Evolutionary conservation across 2,797 vertebrate genomes (phyloP).

Genomic region (Halcyon badia): DNA sequence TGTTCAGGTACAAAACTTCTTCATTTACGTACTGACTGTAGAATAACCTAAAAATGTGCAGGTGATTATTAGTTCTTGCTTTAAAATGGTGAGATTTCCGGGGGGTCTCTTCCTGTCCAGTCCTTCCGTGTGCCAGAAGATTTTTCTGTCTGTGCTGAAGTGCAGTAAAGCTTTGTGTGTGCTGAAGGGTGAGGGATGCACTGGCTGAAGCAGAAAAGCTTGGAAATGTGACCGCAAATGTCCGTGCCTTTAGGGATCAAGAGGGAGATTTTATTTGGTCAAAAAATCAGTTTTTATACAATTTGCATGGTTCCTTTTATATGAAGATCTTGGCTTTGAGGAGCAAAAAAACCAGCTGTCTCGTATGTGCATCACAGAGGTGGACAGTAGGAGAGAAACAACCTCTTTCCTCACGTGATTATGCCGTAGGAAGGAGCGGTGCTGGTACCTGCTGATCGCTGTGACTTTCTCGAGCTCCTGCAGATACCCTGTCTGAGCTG

Average conservation of each 20-base stretch:
- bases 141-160: background rate
- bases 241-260: background rate
- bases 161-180: background rate
- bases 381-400: background rate
- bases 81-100: background rate
- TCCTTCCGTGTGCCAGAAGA: accelerated
- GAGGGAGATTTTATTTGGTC: background rate
- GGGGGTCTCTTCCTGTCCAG: background rate
- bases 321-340: background rate
- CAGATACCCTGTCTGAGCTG: background rate
- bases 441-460: background rate
- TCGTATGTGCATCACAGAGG: background rate
- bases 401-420: background rate
- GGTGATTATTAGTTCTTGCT: background rate
- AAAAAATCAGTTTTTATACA: background rate
- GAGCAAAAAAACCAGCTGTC: background rate
- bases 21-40: background rate
- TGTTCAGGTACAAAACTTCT: background rate
- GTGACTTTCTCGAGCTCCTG: background rate
- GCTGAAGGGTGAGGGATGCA: background rate
- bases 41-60: background rate
- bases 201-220: background rate
- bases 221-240: background rate
- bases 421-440: background rate
- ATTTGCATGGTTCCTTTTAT: background rate